Evolutionary conservation across 1,140 invertebrate species (phyloP), one percentile per base, ranked within the genome.

Genomic region (Neuroterus valhalla): DNA sequence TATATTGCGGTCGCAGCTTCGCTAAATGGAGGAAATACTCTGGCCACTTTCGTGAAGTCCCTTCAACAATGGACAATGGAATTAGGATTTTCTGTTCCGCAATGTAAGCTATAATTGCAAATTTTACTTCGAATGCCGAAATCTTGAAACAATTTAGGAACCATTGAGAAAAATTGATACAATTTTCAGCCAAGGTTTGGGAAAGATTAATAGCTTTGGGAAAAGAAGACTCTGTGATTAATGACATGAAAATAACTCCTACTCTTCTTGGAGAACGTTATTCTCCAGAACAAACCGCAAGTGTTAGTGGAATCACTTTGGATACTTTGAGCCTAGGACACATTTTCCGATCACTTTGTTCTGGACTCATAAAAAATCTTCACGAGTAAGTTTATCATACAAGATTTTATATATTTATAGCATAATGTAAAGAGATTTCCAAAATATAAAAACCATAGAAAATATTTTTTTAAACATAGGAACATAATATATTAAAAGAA

Each of bases 1-100:
- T 96, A 94, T 89, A 87, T 97, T 73, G 94, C 95, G 3, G 94
- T 96, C 4, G 96, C 95, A 19, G 96, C 96, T 26, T 96, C 96
- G 15, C 88, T 98, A 17, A 98, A 96, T 90, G 96, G 96, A 5
- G 96, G 96, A 17, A 97, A 97, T 90, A 93, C 93, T n/a, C 87
- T 97, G 14, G 94, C 95, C 1, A 93, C 93, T 2, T 96, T 97
- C 90, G 94, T 97, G 0, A 93, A 93, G 82, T 95, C 94, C 90
- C 81, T 97, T n/a, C 94, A 95, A 81, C 93, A 95, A 76, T 97
- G 96, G 96, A 93, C 93, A 69, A 86, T 94, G 71, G 94, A 95
- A 74, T 91, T 97, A 70, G 95, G 95, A 52, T 93, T 93, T 88
- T 92, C 93, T 48, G 92, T 95, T 66, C 94, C 94, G 14, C 94